Percentiles rank a stretch among this genome's conserved stretches.
Evolutionary conservation across 2,113 vertebrate genomes (phyloP).

Genomic region (Mustela lutreola): DNA sequence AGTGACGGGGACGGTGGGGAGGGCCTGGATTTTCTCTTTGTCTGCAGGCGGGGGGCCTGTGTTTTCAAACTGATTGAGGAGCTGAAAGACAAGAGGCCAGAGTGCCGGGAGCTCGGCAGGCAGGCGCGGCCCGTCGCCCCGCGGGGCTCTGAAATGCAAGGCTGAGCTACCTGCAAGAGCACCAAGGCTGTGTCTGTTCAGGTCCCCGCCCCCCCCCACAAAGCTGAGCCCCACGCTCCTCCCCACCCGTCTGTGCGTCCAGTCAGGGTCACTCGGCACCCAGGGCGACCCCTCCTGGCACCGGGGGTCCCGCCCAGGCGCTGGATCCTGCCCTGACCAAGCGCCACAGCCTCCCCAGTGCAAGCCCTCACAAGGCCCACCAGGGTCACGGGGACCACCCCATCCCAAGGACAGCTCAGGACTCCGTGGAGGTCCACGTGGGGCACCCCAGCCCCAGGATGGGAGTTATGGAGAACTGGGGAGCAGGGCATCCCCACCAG

Average conservation of each 20-base stretch:
- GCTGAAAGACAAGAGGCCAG: slow-evolving; percentile 86
- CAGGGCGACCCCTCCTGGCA: background rate
- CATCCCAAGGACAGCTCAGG: background rate
- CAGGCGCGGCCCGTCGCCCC: background rate
- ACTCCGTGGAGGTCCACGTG: background rate
- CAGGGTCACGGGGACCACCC: background rate
- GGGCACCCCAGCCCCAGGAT: background rate
- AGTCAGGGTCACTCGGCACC: background rate
- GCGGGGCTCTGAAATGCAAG: background rate
- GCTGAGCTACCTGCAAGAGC: slow-evolving; percentile 58
- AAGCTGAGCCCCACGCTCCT: background rate
- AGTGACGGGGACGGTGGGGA: slow-evolving; percentile 94
- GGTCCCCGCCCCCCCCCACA: background rate
- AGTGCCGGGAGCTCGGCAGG: background rate
- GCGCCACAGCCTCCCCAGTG: background rate
- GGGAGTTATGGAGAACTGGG: background rate
- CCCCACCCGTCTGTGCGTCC: background rate
- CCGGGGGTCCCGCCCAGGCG: background rate
- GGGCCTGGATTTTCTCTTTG: slow-evolving; percentile 96
- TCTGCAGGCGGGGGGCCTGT: slow-evolving; percentile 98
- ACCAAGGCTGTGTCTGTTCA: background rate
- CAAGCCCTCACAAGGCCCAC: background rate
- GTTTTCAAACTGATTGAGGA: slow-evolving; percentile 99
- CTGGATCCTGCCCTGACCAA: background rate
- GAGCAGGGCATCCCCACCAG: background rate